phyloP scores from a whole-genome alignment of 2,888 invertebrate species.

The Agelastica alni region DNA sequence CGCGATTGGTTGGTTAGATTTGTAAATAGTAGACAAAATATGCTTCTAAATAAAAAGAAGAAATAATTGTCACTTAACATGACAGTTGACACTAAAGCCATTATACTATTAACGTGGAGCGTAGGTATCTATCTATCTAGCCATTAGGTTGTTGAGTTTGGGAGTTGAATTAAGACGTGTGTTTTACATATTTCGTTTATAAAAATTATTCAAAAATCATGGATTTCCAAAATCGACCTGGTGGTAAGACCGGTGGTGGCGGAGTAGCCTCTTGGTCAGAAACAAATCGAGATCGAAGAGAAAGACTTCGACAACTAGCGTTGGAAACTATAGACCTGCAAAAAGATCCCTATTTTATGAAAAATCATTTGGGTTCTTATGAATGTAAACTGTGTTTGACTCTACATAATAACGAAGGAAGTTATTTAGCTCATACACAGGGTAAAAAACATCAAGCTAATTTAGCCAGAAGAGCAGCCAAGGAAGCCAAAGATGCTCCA shows the following conservation, averaged over 20 bases:
- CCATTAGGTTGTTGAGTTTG: too few relatives aligned
- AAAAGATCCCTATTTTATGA: constrained; percentile 99
- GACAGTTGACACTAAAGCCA: too few relatives aligned
- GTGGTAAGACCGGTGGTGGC: constrained; percentile 99
- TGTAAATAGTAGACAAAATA: too few relatives aligned
- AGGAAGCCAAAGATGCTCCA: constrained; percentile 97
- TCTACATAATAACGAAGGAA: constrained; percentile 98
- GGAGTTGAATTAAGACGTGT: too few relatives aligned
- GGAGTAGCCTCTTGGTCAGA: constrained; percentile 99
- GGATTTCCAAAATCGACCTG: constrained; percentile 99
- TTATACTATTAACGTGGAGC: too few relatives aligned
- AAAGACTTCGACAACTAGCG: constrained; percentile 92
- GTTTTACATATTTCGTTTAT: too few relatives aligned
- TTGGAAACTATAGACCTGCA: constrained; percentile 98
- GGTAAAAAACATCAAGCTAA: constrained; percentile 98
- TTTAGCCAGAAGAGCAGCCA: constrained; percentile 94
- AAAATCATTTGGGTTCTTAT: constrained; percentile 95
- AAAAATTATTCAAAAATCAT: too few relatives aligned
- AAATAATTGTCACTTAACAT: too few relatives aligned
- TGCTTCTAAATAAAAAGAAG: too few relatives aligned
- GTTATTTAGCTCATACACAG: constrained; percentile 98
- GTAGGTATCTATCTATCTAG: too few relatives aligned
- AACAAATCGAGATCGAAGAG: constrained; percentile 94
- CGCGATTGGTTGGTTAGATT: too few relatives aligned
- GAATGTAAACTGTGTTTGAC: constrained; percentile 99